Base-by-base conservation (phyloP, 2,888 invertebrate species). In the Epinotia nisella region DNA sequence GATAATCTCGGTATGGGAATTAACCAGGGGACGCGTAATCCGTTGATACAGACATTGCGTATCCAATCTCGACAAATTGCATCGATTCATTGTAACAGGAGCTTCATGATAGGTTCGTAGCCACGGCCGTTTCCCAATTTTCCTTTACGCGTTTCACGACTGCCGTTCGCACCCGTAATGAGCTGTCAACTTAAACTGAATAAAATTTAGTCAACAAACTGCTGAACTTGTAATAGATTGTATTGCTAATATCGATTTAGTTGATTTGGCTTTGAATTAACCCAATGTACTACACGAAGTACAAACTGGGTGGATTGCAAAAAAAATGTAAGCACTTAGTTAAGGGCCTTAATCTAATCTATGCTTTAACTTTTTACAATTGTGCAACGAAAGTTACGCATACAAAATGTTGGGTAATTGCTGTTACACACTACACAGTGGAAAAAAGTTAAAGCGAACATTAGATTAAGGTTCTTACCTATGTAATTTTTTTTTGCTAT, bases 1-100 rank as follows among this genome's bases (percentile, higher is more conserved):
- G 81, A 82, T 82, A 82, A 83, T 85, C 82, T 81, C 84, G 79
- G 83, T 83, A 81, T 79, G 77, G 79, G 84, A 85, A 88, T 88
- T 88, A 89, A 86, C 87, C 71, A 81, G 81, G 80, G 78, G 77
- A 64, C 70, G 69, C 70, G 67, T 74, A 74, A 76, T 76, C 74
- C 81, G 83, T 83, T 82, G 84, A 85, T 83, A 77, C 75, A 79
- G 81, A 77, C 83, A 83, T 83, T 87, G 82, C 83, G 82, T 82
- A 82, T 83, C 83, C 87, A 85, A 87, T 87, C 85, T 83, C 82
- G 76, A 78, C 79, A 81, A 86, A 88, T 85, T 82, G 83, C 81
- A 79, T 79, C 82, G 78, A 85, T 87, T 81, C 77, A 77, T 84
- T 83, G 70, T 71, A 66, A 41, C 71, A 65, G 62, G 29, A 39